Base-by-base conservation (phyloP, 2,888 invertebrate genomes). In the Lamellibrachia satsuma region DNA sequence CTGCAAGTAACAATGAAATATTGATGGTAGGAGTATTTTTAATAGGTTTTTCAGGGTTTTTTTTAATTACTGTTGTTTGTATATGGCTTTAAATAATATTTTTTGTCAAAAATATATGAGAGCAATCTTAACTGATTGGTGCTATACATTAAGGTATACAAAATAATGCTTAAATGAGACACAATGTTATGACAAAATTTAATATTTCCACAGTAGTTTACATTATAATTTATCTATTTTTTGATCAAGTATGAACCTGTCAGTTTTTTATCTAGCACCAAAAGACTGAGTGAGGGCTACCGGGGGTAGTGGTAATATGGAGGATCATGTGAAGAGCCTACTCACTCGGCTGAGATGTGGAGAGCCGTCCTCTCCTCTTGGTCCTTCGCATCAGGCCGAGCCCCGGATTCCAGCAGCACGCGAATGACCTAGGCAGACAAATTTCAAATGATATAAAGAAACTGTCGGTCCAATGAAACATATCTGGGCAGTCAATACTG, bases 311-410 rank as follows among this genome's bases (percentile, higher is more conserved):
- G 75, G 22, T 75, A 2, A 6, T 75, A 75, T 22, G 6, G 75
- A 75, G 75, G 75, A 75, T 22, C 75, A 75, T 75, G 22, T 75
- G 75, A 75, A 75, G n/a, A 75, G 91, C 22, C 52, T 27, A 91
- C 94, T 91, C 51, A 94, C 94, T 94, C 93, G 22, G 95, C 95
- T 22, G 94, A 94, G n/a, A 94, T 93, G 92, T 95, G 95, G 1
- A 95, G 93, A 8, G 95, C 94, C 1, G 94, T 94, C 91, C 94
- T 93, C 92, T 95, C 95, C 27, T 95, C 94, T 57, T 93, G 92
- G 91, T 95, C 95, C 90, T 94, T 94, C 27, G 93, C 94, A 60
- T 93, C 94, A n/a, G 93, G 90, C 4, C 90, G 27, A 4, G 94
- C 94, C 8, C 94, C 94, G 52, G 75, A 27, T 4, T 94, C 94